Conservation (phyloP, 1,140 invertebrate genomes). For the Condylostylus longicornis region DNA sequence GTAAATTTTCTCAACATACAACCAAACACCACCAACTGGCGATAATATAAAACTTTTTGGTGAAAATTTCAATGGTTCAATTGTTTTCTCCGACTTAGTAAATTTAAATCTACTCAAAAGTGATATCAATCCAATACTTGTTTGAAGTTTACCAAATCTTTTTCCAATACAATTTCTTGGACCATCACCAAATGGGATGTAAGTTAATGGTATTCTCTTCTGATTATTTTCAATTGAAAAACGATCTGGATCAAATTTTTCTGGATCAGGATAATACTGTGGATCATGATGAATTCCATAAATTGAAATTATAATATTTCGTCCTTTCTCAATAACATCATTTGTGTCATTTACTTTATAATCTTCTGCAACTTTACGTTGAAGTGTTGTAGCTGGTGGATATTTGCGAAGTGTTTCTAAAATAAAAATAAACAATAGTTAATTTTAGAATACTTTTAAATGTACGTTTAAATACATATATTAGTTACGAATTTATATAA, state of each 20-base stretch:
- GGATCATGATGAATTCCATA: conserved; percentile 51
- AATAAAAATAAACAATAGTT: no score
- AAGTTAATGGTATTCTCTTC: conserved; percentile 37
- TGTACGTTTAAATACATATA: no score
- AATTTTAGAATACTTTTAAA: no score
- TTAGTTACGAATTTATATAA: no score
- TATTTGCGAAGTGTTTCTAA: conserved; percentile 38
- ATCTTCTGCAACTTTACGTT: conserved; percentile 31
- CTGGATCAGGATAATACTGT: conserved; percentile 48
- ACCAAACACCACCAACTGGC: conserved; percentile 10
- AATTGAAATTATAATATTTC: conserved; percentile 39
- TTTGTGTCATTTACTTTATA: conserved; percentile 30
- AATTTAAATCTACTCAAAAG: conserved; percentile 32
- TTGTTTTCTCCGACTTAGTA: conserved; percentile 11
- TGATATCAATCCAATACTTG: conserved; percentile 22
- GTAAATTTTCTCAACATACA: conserved; percentile 17
- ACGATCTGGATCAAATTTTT: conserved; percentile 47
- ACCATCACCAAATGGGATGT: conserved; percentile 56
- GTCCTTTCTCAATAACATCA: conserved; percentile 23
- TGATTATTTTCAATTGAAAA: conserved; percentile 36
- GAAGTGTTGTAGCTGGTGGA: conserved; percentile 35
- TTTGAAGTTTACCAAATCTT: conserved; percentile 20
- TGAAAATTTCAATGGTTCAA: conserved; percentile 11
- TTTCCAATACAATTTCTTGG: conserved; percentile 59
- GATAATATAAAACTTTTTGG: conserved; percentile 4